phyloP scores from a whole-genome alignment of 2,113 vertebrate species.

The Melierax canorus region DNA sequence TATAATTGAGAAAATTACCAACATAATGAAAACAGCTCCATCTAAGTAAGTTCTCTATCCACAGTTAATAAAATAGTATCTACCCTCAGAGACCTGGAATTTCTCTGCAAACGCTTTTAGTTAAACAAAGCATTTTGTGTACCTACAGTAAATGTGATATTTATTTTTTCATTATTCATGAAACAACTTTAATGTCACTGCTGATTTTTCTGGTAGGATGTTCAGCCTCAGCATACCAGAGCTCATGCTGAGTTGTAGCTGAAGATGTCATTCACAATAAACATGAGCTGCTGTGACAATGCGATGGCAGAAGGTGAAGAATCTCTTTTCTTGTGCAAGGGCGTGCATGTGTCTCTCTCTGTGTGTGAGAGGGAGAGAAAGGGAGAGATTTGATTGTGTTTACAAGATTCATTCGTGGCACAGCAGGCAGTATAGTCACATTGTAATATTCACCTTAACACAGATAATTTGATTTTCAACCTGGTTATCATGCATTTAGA shows the following conservation, averaged over 20 bases:
- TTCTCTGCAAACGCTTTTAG: slow-evolving; percentile 32
- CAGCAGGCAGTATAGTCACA: slow-evolving; percentile 85
- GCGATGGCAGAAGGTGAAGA: slow-evolving; percentile 62
- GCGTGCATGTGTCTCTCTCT: not conserved
- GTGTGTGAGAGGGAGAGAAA: not conserved
- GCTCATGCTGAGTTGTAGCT: slow-evolving; percentile 46
- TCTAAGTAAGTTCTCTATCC: not conserved
- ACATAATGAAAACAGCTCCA: slow-evolving; percentile 3
- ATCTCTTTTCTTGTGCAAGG: slow-evolving; percentile 48
- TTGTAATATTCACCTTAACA: slow-evolving; percentile 77
- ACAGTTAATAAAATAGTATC: slow-evolving; percentile 10
- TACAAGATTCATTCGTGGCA: slow-evolving; percentile 85
- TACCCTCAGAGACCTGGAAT: slow-evolving; percentile 6
- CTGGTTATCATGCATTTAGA: slow-evolving; percentile 80
- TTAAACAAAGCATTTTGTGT: slow-evolving; percentile 59
- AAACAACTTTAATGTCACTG: slow-evolving; percentile 43
- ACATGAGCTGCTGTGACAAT: slow-evolving; percentile 68
- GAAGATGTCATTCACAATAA: slow-evolving; percentile 71
- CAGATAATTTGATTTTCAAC: slow-evolving; percentile 86
- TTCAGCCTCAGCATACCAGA: slow-evolving; percentile 31
- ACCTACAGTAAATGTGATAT: slow-evolving; percentile 16
- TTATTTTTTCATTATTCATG: slow-evolving; percentile 69
- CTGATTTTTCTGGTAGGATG: slow-evolving; percentile 28
- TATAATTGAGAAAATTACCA: slow-evolving; percentile 24
- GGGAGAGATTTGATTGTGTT: slow-evolving; percentile 77